Percentiles rank a stretch among this genome's conserved stretches.
These are phyloP conservation scores for Fregetta grallaria DNA, from an alignment of 2,113 vertebrate species.

Conservation along the genomic window DNA sequence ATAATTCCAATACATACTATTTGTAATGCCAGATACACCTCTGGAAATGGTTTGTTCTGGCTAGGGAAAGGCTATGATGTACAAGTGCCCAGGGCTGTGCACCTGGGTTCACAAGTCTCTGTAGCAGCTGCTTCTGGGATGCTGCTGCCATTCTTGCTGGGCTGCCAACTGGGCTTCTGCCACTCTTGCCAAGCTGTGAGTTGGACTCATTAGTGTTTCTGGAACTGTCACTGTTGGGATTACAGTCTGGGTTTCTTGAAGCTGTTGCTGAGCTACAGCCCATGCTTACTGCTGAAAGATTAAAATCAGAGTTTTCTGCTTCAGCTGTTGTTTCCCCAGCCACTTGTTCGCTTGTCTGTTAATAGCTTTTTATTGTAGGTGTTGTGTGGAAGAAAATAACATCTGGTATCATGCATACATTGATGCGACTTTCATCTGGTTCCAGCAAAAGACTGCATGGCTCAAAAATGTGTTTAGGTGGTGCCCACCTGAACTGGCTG, in stretches of 20 bases:
- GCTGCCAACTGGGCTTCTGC: background rate
- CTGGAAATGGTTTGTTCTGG: slow-evolving; percentile 7
- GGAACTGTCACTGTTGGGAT: background rate
- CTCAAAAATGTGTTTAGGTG: background rate
- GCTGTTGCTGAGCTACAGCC: background rate
- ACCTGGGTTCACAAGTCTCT: background rate
- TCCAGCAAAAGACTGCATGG: background rate
- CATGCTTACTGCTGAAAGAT: background rate
- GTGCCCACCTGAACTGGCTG: background rate
- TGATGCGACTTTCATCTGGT: background rate
- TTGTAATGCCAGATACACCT: background rate
- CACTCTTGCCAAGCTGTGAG: background rate
- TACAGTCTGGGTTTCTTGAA: background rate
- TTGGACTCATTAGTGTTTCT: background rate
- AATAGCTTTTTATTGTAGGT: background rate
- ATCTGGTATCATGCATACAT: background rate
- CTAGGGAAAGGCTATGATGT: background rate
- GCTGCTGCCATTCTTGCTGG: background rate
- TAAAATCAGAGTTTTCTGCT: slow-evolving; percentile 2
- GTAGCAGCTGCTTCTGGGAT: background rate
- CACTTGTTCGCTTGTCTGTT: background rate
- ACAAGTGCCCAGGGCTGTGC: slow-evolving; percentile 6
- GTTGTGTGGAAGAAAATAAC: background rate
- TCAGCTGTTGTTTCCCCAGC: background rate
- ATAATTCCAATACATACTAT: background rate